A percentile compares a stretch with the other conserved stretches of the same genome.
Evolutionary conservation across 2,113 vertebrate species (phyloP).

Genomic region (Clinocottus analis): DNA sequence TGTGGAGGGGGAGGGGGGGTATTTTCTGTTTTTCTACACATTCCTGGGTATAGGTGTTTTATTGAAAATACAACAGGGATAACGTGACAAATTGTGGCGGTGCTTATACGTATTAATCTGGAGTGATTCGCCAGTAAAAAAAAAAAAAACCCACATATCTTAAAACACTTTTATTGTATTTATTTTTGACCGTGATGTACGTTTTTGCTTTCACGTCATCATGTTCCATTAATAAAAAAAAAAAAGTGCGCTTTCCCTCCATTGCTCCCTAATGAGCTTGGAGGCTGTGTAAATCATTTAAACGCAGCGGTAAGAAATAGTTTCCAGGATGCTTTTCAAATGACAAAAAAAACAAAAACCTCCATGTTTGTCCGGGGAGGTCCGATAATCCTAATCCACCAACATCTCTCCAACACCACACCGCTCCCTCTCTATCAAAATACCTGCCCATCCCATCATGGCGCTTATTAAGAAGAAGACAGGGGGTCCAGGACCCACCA

Average conservation of each 20-base stretch:
- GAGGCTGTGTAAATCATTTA: neutral
- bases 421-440: neutral
- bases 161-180: neutral
- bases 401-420: neutral
- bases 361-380: neutral
- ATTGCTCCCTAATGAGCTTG: neutral
- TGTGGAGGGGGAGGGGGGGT: too few species aligned
- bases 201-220: constrained; percentile 2
- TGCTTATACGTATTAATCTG: neutral
- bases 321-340: neutral
- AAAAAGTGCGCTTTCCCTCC: neutral
- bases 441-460: constrained; percentile 26
- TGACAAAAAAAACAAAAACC: constrained; percentile 13
- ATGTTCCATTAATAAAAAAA: constrained; percentile 11
- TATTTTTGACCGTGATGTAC: neutral
- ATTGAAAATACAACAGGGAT: neutral
- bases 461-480: constrained; percentile 27
- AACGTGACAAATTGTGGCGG: constrained; percentile 19
- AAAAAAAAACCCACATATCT: too few species aligned
- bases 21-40: constrained; percentile 48
- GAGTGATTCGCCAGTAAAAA: constrained; percentile 8
- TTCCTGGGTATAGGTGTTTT: constrained; percentile 35
- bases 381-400: constrained; percentile 1
- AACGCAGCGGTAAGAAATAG: neutral
- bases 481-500: constrained; percentile 64